These are phyloP conservation scores for Melieria crassipennis DNA, from an alignment of 2,888 invertebrate species.

Conservation along the genomic window DNA sequence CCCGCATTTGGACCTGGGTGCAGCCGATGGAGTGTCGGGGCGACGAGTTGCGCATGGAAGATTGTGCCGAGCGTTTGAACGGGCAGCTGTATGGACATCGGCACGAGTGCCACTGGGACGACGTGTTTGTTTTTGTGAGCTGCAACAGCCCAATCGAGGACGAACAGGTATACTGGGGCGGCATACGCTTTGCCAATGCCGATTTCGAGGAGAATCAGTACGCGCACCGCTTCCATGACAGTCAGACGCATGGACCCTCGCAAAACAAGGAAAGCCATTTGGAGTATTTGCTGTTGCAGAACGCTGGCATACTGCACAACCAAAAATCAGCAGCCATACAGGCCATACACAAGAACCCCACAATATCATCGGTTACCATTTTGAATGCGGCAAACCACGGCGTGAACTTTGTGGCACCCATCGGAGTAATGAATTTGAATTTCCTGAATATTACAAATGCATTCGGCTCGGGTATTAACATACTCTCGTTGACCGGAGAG, in stretches of 20 bases:
- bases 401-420: constrained; percentile 89
- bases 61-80: constrained; percentile 88
- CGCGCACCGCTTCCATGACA: constrained; percentile 83
- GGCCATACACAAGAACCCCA: constrained; percentile 87
- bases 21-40: constrained; percentile 89
- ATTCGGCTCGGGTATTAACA: constrained; percentile 89
- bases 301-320: constrained; percentile 95
- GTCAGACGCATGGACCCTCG: constrained; percentile 78
- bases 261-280: constrained; percentile 80
- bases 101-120: constrained; percentile 89
- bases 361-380: constrained; percentile 83
- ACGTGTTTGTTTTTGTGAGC: constrained; percentile 90
- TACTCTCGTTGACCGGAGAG: constrained; percentile 92
- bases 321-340: constrained; percentile 94
- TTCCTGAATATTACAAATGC: constrained; percentile 81
- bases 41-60: constrained; percentile 78
- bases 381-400: constrained; percentile 89
- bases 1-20: constrained; percentile 93
- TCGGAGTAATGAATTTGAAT: constrained; percentile 80
- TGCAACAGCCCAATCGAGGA: constrained; percentile 76
- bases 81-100: constrained; percentile 88
- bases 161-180: constrained; percentile 88
- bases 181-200: constrained; percentile 89
- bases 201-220: constrained; percentile 89
- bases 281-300: constrained; percentile 82